Evolutionary conservation across 2,888 invertebrate species (phyloP), one percentile per base, ranked within the genome.

Genomic region (Auanema sp.): DNA sequence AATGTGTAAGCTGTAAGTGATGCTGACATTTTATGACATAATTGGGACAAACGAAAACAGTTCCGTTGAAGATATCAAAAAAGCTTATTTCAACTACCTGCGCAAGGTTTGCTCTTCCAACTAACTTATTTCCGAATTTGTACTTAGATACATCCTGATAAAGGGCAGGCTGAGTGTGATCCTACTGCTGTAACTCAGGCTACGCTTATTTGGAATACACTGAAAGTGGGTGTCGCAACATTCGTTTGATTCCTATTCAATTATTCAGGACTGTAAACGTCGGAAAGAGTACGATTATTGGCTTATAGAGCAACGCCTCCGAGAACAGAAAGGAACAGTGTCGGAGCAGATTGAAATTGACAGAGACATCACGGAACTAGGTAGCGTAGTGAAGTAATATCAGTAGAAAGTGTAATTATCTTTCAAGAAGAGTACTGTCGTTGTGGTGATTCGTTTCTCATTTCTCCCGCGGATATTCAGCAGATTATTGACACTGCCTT

Each of bases 21-120:
- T 80, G 80, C 69, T 68, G 52, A 76, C 68, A 47, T 80, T 78
- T 67, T 80, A 80, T 69, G 72, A 77, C 14, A 71, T 80, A 23
- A 63, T 80, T 16, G 70, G 63, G 50, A 65, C 72, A 52, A 58
- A 64, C 8, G 70, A 70, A 54, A 49, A 49, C 12, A 68, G 69
- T 23, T 43, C 63, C 2, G 58, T 47, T 33, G 72, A 75, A 8
- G 69, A 73, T 51, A 59, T 81, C 43, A 81, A 80, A 62, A 66
- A 69, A 56, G 72, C 76, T 14, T 81, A 80, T 71, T 77, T 77
- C 65, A 44, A 68, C 24, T 71, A 66, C 51, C 60, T 76, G 58
- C 60, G 73, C 50, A 69, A 65, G 43, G 69, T 69, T 18, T 14
- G 44, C 42, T 58, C n/a, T 5, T 25, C 40, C n/a, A n/a, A n/a